These are phyloP conservation scores for Sternotherus odoratus DNA, from an alignment of 2,797 vertebrate species.

Conservation along the genomic window DNA sequence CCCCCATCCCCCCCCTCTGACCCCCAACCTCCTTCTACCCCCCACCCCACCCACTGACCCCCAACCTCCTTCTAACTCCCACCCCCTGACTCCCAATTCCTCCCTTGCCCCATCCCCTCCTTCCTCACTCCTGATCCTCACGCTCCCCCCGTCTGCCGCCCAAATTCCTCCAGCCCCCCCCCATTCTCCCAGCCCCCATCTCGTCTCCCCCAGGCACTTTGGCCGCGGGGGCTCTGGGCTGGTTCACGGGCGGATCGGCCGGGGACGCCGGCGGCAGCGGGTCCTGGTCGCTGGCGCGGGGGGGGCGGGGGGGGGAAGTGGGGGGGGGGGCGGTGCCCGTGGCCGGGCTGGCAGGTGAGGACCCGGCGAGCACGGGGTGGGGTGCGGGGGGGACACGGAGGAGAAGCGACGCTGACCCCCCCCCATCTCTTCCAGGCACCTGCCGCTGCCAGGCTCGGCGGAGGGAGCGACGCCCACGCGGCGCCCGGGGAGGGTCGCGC, in stretches of 20 bases:
- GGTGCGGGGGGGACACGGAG: not conserved
- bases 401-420: not conserved
- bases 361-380: fast-evolving
- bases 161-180: not conserved
- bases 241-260: not conserved
- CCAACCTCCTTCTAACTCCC: not conserved
- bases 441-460: not conserved
- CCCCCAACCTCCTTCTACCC: not conserved
- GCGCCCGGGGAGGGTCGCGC: not conserved
- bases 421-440: not conserved
- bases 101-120: not conserved
- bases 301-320: no score
- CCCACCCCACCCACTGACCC: no score
- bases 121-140: not conserved
- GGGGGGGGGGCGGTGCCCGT: not conserved
- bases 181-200: not conserved
- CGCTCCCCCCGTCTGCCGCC: not conserved
- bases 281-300: not conserved
- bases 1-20: no score
- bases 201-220: not conserved
- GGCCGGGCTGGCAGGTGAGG: not conserved
- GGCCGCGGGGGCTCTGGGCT: not conserved
- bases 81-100: not conserved
- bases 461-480: not conserved
- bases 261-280: not conserved